Evolutionary conservation across 2,113 vertebrate species (phyloP).

Genomic region (Cavia porcellus): DNA sequence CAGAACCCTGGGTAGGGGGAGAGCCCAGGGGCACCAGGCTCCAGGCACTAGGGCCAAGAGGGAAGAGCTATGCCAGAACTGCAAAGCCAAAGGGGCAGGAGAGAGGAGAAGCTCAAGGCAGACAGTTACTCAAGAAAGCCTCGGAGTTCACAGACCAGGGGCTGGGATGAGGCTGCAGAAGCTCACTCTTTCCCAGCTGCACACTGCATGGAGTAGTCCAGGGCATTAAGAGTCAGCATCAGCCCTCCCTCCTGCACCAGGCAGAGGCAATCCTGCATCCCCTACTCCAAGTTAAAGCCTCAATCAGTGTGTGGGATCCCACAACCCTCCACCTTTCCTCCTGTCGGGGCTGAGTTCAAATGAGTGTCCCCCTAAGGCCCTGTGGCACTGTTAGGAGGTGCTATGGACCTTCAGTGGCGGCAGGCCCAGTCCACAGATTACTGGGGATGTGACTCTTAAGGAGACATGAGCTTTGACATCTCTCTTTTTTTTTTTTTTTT

Average conservation of each 20-base stretch:
- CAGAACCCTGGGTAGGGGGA: background rate
- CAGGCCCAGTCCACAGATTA: background rate
- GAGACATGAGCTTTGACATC: background rate
- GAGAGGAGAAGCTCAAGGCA: background rate
- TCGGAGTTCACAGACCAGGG: background rate
- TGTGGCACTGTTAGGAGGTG: no score
- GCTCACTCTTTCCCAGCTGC: background rate
- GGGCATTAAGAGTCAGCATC: background rate
- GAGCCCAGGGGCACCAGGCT: background rate
- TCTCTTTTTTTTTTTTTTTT: no score
- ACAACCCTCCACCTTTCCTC: no score
- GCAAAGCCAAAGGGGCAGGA: background rate
- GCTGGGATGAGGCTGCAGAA: background rate
- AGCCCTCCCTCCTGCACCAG: background rate
- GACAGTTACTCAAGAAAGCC: background rate
- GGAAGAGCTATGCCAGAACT: background rate
- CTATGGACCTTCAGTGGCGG: background rate
- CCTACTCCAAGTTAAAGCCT: background rate
- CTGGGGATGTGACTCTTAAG: background rate
- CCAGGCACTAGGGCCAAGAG: background rate
- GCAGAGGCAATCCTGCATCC: background rate
- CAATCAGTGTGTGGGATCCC: background rate
- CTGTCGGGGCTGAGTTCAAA: background rate
- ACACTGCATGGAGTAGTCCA: no score
- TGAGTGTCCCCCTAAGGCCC: background rate